phyloP scores from a whole-genome alignment of 2,888 invertebrate genomes.

The Autographa pulchrina region DNA sequence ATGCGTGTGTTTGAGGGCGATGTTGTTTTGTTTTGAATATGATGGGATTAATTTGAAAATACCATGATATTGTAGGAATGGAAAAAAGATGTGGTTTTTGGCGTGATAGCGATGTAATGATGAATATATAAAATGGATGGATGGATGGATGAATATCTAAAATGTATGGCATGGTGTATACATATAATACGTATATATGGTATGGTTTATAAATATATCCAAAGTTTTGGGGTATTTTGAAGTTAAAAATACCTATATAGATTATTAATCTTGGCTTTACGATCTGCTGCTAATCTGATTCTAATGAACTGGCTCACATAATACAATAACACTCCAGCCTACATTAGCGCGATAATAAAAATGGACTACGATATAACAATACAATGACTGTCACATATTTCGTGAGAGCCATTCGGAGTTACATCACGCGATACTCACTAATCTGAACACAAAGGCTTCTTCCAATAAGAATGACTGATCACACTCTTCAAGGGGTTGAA shows the following conservation, averaged over 20 bases:
- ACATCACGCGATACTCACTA: conserved; percentile 42
- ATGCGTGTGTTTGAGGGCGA: neutral
- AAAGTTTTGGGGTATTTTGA: no score
- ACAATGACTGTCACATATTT: conserved; percentile 19
- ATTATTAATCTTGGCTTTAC: no score
- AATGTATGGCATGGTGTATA: no score
- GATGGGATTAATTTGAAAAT: neutral
- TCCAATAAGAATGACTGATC: conserved; percentile 72
- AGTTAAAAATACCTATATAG: no score
- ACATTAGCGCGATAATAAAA: conserved; percentile 14
- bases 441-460: conserved; percentile 65
- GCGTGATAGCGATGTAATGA: no score
- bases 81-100: no score
- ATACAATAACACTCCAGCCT: conserved; percentile 5
- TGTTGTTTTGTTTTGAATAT: neutral
- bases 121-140: no score
- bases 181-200: no score
- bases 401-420: conserved; percentile 20
- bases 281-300: no score
- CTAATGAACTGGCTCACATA: neutral
- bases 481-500: conserved; percentile 64
- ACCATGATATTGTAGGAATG: neutral
- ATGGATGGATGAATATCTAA: no score
- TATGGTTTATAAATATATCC: no score
- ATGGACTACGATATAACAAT: conserved; percentile 3